phyloP scores from a whole-genome alignment of 2,113 vertebrate genomes.

The Apeltes quadracus region DNA sequence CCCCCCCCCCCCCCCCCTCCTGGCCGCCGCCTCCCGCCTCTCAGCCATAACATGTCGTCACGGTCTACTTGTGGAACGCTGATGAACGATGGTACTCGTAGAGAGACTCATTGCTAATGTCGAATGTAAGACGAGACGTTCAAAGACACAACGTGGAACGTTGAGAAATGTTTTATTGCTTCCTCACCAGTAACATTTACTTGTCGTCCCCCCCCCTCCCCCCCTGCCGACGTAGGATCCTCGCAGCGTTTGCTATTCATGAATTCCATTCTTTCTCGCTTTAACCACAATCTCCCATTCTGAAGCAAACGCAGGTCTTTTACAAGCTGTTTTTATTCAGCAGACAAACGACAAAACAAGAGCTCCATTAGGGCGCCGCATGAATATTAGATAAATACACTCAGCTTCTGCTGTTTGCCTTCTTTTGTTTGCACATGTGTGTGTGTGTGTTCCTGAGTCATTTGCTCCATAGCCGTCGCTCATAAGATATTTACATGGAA shows the following conservation, averaged over 20 bases:
- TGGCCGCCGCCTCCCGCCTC: neutral
- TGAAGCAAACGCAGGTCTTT: neutral
- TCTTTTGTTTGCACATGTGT: conserved; percentile 22
- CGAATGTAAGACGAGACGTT: too few species aligned
- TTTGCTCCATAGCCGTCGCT: conserved; percentile 79
- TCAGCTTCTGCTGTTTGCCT: conserved; percentile 21
- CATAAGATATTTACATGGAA: conserved; percentile 80
- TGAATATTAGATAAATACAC: conserved; percentile 70
- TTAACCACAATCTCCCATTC: conserved; percentile 5
- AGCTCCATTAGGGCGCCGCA: conserved; percentile 65
- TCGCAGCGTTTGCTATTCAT: conserved; percentile 19
- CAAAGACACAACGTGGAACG: too few species aligned
- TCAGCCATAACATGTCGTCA: neutral
- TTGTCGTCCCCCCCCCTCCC: neutral
- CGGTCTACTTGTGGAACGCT: neutral
- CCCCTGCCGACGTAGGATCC: neutral
- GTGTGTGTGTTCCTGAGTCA: conserved; percentile 57
- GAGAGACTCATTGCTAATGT: too few species aligned
- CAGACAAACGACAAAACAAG: conserved; percentile 45
- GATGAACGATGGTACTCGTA: too few species aligned
- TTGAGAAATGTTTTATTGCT: neutral
- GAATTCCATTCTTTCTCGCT: conserved; percentile 15
- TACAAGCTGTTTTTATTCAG: conserved; percentile 26
- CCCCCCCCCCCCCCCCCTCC: neutral
- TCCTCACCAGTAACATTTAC: conserved; percentile 8